A percentile compares a stretch with the other conserved stretches of the same genome.
Conservation (phyloP, 1,140 invertebrate genomes). For the Procambarus virginalis region DNA sequence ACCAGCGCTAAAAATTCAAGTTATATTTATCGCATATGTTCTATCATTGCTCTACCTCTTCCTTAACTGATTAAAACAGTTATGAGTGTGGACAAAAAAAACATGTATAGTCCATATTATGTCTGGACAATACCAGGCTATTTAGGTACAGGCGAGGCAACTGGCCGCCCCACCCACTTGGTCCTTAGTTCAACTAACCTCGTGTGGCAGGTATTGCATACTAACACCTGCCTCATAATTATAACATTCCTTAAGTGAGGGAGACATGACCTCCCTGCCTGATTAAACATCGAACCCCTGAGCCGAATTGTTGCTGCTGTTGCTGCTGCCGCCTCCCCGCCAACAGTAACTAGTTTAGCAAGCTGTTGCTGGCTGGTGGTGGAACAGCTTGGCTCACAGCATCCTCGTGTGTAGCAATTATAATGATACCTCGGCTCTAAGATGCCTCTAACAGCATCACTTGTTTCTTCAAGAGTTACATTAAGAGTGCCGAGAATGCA, state of each 20-base stretch:
- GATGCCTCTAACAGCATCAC: too few species aligned
- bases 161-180: not conserved
- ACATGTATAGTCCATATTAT: too few species aligned
- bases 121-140: too few species aligned
- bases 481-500: too few species aligned
- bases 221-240: slow-evolving; percentile 15
- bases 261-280: slow-evolving; percentile 13
- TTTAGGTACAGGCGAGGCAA: not conserved
- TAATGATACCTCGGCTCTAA: slow-evolving; percentile 25
- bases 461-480: too few species aligned
- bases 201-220: slow-evolving; percentile 38
- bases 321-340: too few species aligned
- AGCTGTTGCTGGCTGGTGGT: slow-evolving; percentile 1
- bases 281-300: slow-evolving; percentile 42
- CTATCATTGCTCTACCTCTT: too few species aligned
- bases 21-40: too few species aligned
- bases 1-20: too few species aligned
- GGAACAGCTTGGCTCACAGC: slow-evolving; percentile 24
- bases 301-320: not conserved
- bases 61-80: too few species aligned
- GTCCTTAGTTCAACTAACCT: slow-evolving; percentile 20
- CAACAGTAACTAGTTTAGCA: not conserved
- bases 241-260: slow-evolving; percentile 30
- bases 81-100: too few species aligned
- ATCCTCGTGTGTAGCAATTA: slow-evolving; percentile 32